phyloP scores from a whole-genome alignment of 2,113 vertebrate genomes.

The Phalacrocorax carbo region DNA sequence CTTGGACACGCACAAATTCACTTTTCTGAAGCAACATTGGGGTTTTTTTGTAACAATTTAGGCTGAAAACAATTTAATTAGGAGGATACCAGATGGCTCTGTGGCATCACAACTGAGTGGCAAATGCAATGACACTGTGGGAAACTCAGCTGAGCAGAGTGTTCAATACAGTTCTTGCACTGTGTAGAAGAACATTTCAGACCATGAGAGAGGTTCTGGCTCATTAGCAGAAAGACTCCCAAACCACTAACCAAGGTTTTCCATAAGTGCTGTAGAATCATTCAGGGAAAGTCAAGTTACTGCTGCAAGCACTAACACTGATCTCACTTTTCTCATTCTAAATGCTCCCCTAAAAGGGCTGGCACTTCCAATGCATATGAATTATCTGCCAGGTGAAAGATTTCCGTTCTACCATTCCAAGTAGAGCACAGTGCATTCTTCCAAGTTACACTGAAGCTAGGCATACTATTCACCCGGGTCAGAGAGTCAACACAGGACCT shows the following conservation, averaged over 20 bases:
- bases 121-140: slow-evolving; percentile 20
- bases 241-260: slow-evolving; percentile 7
- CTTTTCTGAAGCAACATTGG: not conserved
- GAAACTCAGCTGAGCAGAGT: not conserved
- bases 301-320: not conserved
- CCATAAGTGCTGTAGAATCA: not conserved
- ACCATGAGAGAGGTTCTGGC: not conserved
- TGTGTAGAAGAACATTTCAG: not conserved
- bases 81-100: slow-evolving; percentile 1
- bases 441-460: not conserved
- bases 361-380: not conserved
- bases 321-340: not conserved
- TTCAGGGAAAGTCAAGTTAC: not conserved
- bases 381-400: not conserved
- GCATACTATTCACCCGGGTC: not conserved
- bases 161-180: not conserved
- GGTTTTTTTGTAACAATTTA: not conserved
- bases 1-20: not conserved
- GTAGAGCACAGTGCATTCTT: not conserved
- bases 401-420: not conserved
- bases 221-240: slow-evolving; percentile 21
- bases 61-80: slow-evolving; percentile 31
- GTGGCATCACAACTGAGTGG: not conserved
- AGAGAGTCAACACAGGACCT: not conserved
- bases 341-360: not conserved